phyloP scores from a whole-genome alignment of 1,140 invertebrate species.

The Lepidurus arcticus region DNA sequence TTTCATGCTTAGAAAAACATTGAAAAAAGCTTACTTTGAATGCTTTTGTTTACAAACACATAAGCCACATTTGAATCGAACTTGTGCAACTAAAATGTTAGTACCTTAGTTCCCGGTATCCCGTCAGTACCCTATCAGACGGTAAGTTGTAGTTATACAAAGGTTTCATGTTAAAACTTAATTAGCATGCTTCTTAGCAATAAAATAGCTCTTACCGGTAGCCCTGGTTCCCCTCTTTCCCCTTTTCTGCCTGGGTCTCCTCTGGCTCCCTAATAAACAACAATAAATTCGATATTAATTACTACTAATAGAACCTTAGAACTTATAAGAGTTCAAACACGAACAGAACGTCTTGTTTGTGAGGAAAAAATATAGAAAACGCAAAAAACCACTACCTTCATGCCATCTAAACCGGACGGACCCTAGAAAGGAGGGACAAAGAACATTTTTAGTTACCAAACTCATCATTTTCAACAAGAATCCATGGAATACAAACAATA shows the following conservation, averaged over 20 bases:
- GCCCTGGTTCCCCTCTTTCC: conserved; percentile 80
- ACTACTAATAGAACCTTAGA: neutral
- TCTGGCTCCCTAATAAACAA: conserved; percentile 68
- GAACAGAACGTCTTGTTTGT: neutral
- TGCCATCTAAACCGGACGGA: conserved; percentile 63
- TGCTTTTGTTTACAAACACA: too few species aligned
- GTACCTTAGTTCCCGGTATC: conserved; percentile 82
- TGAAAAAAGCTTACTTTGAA: too few species aligned
- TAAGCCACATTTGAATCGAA: conserved; percentile 27
- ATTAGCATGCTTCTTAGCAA: conserved; percentile 34
- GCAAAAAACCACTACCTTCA: conserved; percentile 55
- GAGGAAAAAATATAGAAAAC: neutral
- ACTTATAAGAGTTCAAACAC: neutral
- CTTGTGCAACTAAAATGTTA: conserved; percentile 33
- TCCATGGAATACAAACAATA: neutral
- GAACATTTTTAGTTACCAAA: conserved; percentile 26
- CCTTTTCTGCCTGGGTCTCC: conserved; percentile 84
- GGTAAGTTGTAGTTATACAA: conserved; percentile 33
- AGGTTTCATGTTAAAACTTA: conserved; percentile 28
- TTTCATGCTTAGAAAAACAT: too few species aligned
- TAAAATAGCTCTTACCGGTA: conserved; percentile 64
- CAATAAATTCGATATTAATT: conserved; percentile 18
- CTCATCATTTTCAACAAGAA: conserved; percentile 18
- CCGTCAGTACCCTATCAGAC: conserved; percentile 76
- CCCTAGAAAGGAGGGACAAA: conserved; percentile 54